Evolutionary conservation across 1,140 invertebrate genomes (phyloP).

Genomic region (Wasmannia auropunctata): DNA sequence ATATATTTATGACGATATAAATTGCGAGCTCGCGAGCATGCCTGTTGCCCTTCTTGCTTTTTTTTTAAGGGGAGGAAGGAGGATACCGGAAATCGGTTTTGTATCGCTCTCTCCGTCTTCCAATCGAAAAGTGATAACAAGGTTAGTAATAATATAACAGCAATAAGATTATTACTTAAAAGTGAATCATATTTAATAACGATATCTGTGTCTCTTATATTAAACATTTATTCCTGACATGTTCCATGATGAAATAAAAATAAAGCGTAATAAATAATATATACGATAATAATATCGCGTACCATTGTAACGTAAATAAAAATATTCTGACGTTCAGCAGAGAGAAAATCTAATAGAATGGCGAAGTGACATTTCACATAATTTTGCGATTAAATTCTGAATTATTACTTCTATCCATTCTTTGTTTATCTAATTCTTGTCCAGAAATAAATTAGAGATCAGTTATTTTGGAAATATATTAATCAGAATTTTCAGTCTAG

Average conservation of each 20-base stretch:
- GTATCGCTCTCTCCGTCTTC: neutral
- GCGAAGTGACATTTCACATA: neutral
- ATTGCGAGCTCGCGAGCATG: conserved; percentile 25
- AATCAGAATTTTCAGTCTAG: neutral
- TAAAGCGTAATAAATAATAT: neutral
- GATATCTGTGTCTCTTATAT: neutral
- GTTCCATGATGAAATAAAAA: neutral
- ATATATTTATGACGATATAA: conserved; percentile 56
- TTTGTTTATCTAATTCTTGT: neutral
- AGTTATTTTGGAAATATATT: conserved; percentile 1
- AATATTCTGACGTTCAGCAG: neutral
- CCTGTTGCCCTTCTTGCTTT: neutral
- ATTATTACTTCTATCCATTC: neutral
- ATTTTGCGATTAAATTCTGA: conserved; percentile 13
- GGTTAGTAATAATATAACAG: neutral
- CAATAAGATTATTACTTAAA: neutral
- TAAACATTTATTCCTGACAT: neutral
- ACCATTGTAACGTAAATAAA: neutral
- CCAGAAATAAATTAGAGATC: neutral
- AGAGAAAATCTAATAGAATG: neutral
- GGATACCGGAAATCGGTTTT: neutral
- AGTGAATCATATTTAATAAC: neutral
- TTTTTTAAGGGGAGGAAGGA: neutral
- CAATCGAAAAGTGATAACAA: neutral
- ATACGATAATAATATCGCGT: neutral